Evolutionary conservation across 2,888 invertebrate species (phyloP).

Genomic region (Anticlea derivata): DNA sequence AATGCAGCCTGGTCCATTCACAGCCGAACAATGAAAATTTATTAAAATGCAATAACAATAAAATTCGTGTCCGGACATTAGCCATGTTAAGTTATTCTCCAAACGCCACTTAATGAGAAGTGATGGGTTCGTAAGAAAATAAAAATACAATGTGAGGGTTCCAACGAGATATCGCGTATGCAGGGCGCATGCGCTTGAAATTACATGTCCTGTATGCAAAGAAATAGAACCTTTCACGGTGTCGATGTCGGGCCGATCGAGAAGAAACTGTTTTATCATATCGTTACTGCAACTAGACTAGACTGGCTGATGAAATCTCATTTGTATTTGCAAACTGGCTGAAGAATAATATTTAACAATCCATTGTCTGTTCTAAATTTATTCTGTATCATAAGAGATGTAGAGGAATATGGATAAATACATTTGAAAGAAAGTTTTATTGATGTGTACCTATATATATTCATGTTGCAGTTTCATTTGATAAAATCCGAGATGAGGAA

Average conservation of each 20-base stretch:
- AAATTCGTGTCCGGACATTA: slow-evolving; percentile 83
- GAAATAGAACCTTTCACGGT: slow-evolving; percentile 62
- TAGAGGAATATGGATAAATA: too few relatives aligned
- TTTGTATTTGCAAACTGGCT: slow-evolving; percentile 10
- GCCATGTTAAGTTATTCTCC: slow-evolving; percentile 81
- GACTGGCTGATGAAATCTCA: slow-evolving; percentile 14
- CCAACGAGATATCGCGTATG: slow-evolving; percentile 71
- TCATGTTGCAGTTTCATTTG: too few relatives aligned
- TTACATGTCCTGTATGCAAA: slow-evolving; percentile 78
- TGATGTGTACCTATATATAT: too few relatives aligned
- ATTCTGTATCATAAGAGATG: too few relatives aligned
- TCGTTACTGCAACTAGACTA: slow-evolving; percentile 23
- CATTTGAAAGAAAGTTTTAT: too few relatives aligned
- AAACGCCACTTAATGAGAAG: slow-evolving; percentile 83
- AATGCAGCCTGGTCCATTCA: slow-evolving; percentile 61
- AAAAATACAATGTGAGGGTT: slow-evolving; percentile 73
- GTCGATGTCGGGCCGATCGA: slow-evolving; percentile 46
- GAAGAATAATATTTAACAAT: not conserved
- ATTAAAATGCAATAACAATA: slow-evolving; percentile 84
- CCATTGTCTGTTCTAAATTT: too few relatives aligned
- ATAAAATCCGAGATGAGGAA: too few relatives aligned
- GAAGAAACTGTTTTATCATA: slow-evolving; percentile 47
- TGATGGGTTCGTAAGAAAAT: slow-evolving; percentile 83
- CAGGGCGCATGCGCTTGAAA: slow-evolving; percentile 68
- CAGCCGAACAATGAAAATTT: slow-evolving; percentile 74